Conservation (phyloP, 2,113 vertebrate species). For the Dipodomys stephensi region DNA sequence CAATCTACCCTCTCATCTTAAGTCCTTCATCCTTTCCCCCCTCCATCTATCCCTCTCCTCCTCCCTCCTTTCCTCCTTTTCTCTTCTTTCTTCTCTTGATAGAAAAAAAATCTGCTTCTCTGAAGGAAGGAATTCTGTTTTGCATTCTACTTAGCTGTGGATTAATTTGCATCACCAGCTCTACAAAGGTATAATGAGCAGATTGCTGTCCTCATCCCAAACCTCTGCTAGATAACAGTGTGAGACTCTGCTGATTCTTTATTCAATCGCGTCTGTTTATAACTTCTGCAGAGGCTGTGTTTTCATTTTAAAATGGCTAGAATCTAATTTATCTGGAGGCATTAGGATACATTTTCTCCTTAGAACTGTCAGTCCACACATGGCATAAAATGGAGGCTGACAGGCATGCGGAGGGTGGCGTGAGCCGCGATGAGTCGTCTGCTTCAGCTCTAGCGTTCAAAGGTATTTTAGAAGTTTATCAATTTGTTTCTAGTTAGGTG, state of each 20-base stretch:
- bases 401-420: constrained; percentile 20
- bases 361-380: constrained; percentile 65
- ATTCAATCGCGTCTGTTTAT: constrained; percentile 66
- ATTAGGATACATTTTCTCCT: constrained; percentile 65
- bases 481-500: constrained; percentile 44
- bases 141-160: constrained; percentile 54
- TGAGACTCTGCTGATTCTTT: constrained; percentile 38
- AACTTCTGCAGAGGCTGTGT: constrained; percentile 52
- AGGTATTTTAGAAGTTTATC: constrained; percentile 59
- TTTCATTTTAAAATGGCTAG: constrained; percentile 78
- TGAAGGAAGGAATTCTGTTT: constrained; percentile 53
- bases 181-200: constrained; percentile 52
- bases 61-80: not conserved
- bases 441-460: not conserved
- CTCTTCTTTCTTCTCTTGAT: constrained; percentile 38
- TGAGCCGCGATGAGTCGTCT: not conserved
- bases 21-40: fast-evolving
- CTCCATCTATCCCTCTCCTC: fast-evolving
- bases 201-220: constrained; percentile 53
- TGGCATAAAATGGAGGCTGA: constrained; percentile 69
- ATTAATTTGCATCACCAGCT: constrained; percentile 70
- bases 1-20: not conserved
- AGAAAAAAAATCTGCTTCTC: not conserved
- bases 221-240: not conserved
- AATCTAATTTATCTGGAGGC: constrained; percentile 82